phyloP scores from a whole-genome alignment of 2,797 vertebrate genomes.

The Chelon auratus region DNA sequence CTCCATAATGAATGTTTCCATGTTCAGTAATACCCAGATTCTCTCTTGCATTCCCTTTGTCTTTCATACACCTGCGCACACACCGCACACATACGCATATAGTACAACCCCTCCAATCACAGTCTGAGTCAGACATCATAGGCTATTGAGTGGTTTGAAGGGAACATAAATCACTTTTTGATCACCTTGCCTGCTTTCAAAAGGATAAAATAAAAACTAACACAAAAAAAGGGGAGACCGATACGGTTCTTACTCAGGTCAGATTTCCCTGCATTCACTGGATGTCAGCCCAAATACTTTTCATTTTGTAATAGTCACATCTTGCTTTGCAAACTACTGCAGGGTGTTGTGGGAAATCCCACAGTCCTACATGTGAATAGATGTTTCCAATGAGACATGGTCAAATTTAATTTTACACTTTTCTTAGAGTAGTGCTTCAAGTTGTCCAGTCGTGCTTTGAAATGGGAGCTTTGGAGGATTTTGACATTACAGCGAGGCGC shows the following conservation, averaged over 20 bases:
- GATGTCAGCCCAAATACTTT: constrained; percentile 18
- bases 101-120: constrained; percentile 11
- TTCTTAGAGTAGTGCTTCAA: constrained; percentile 13
- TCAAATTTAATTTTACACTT: constrained; percentile 31
- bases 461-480: not conserved
- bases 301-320: constrained; percentile 19
- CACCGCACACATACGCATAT: constrained; percentile 1
- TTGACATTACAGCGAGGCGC: constrained; percentile 25
- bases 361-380: constrained; percentile 32
- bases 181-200: constrained; percentile 62
- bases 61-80: constrained; percentile 35
- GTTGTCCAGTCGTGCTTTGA: constrained; percentile 18
- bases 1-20: constrained; percentile 70
- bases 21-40: constrained; percentile 57
- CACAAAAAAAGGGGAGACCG: constrained; percentile 14
- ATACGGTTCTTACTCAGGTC: constrained; percentile 32
- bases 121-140: constrained; percentile 62
- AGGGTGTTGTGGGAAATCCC: constrained; percentile 4
- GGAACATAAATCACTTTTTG: constrained; percentile 77
- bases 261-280: constrained; percentile 24
- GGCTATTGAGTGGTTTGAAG: constrained; percentile 70
- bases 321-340: not conserved
- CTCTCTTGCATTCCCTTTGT: constrained; percentile 16
- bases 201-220: constrained; percentile 25
- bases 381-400: constrained; percentile 24